Evolutionary conservation across 2,888 invertebrate species (phyloP), one percentile per base, ranked within the genome.

Genomic region (Prostheceraeus crozeri): DNA sequence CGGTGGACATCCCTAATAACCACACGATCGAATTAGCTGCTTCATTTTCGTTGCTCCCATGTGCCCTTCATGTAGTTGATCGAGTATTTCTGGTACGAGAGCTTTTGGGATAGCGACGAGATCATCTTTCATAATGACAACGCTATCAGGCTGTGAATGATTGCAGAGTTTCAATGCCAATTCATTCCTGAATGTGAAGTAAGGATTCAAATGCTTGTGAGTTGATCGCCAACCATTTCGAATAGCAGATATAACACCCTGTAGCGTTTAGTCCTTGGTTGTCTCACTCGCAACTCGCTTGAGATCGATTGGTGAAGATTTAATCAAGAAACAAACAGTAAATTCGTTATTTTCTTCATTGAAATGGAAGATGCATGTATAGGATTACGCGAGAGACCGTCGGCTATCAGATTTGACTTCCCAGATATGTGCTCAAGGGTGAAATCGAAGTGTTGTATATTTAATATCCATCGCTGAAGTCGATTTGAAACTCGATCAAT

Each of bases 21-120:
- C 48, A 48, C 48, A 48, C 28, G 16, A 23, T 28, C 4, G 27
- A 48, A 19, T 25, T 14, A 30, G 27, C 48, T 48, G 48, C 48
- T 19, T 48, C 48, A 48, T 48, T 30, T 48, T 48, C 28, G 48
- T 28, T 28, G 48, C 8, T 28, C 48, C 48, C 25, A 48, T 10
- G 28, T 48, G 48, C n/a, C 23, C 48, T 48, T 48, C 48, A 48
- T 48, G 48, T 10, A 48, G 48, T 30, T 48, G 48, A 48, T 48
- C 6, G 25, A 48, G 48, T 25, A 48, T 48, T 28, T 48, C 48
- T 14, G 23, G 23, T 30, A 48, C 48, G 28, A 48, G 25, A 30
- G 23, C 28, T 48, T 48, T 25, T 48, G 48, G 48, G 14, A 48
- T 19, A 30, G 28, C 48, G 28, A 48, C 48, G 28, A 48, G 48